Percentiles rank a stretch among this genome's conserved stretches.
phyloP scores from a whole-genome alignment of 1,140 invertebrate species.

The Papilio glaucus region DNA sequence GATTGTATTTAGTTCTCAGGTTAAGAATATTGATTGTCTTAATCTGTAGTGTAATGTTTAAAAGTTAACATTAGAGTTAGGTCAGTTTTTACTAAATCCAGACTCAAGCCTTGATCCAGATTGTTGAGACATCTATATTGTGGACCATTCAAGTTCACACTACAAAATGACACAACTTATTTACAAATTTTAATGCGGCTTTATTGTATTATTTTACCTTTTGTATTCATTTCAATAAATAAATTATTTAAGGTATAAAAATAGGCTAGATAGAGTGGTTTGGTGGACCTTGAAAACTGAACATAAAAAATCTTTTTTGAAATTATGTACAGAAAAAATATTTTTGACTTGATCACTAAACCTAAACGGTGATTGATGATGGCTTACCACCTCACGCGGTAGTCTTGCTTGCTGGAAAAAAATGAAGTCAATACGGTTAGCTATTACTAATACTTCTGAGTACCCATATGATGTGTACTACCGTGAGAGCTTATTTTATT shows the following conservation, averaged over 20 bases:
- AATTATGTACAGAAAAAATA: neutral
- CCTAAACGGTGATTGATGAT: too few species aligned
- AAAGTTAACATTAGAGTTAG: neutral
- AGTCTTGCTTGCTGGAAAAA: too few species aligned
- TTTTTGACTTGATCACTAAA: too few species aligned
- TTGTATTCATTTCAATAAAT: neutral
- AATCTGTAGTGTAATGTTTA: neutral
- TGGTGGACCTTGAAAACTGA: neutral
- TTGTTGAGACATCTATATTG: neutral
- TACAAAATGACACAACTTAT: neutral
- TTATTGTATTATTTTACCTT: neutral
- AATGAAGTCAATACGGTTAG: neutral
- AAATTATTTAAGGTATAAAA: neutral
- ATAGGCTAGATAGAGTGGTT: neutral
- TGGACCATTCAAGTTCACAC: neutral
- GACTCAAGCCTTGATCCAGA: neutral
- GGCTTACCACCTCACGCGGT: too few species aligned
- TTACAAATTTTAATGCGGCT: neutral
- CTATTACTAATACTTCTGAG: neutral
- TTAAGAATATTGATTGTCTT: constrained; percentile 11
- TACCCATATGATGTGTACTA: neutral
- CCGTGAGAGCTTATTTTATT: neutral
- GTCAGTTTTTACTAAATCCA: constrained; percentile 2
- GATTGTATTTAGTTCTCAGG: neutral
- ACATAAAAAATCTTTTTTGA: neutral